phyloP scores from a whole-genome alignment of 2,888 invertebrate genomes.

The Xanthia togata region DNA sequence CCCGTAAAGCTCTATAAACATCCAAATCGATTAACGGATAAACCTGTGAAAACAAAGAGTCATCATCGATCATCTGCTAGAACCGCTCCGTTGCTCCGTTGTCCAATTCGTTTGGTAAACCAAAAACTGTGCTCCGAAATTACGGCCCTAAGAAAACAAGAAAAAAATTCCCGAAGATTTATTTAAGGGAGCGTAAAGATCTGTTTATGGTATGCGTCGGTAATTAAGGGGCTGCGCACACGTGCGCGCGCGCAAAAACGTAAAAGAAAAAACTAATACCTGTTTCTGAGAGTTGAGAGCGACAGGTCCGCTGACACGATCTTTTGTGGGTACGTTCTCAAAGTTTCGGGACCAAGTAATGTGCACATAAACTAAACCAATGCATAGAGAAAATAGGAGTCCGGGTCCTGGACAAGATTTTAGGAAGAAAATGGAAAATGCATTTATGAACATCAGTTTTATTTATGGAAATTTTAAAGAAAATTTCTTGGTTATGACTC shows the following conservation, averaged over 20 bases:
- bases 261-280: conserved; percentile 87
- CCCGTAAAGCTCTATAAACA: conserved; percentile 74
- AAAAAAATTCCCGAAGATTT: conserved; percentile 86
- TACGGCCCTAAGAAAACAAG: conserved; percentile 88
- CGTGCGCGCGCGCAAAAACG: conserved; percentile 89
- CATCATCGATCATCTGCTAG: conserved; percentile 84
- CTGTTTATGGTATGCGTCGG: conserved; percentile 91
- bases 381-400: background rate
- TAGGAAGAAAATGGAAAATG: background rate
- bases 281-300: conserved; percentile 85
- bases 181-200: conserved; percentile 91
- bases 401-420: background rate
- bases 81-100: conserved; percentile 75
- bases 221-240: conserved; percentile 90
- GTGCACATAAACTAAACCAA: background rate
- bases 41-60: conserved; percentile 87
- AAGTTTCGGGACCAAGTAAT: conserved; percentile 71
- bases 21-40: conserved; percentile 78
- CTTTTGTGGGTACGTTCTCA: conserved; percentile 78
- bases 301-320: conserved; percentile 90
- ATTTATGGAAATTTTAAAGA: background rate
- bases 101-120: conserved; percentile 81
- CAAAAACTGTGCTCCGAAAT: conserved; percentile 85
- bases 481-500: too few relatives aligned
- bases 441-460: background rate